Conservation (phyloP, 1,140 invertebrate species). For the Leptinotarsa undecemlineata region DNA sequence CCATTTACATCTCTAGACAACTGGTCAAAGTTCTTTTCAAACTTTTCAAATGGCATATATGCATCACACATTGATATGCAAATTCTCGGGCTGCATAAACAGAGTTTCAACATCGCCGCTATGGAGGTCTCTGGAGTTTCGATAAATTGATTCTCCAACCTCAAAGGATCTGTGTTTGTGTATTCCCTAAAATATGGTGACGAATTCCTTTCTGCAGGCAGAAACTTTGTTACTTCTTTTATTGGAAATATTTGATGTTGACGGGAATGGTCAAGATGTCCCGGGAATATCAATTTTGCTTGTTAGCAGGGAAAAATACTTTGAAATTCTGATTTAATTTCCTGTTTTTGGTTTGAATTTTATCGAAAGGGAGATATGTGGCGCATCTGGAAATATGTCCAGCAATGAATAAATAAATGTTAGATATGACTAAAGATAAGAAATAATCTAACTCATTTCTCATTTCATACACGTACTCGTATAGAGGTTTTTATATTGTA, state of each 20-base stretch:
- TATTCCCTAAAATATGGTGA: conserved; percentile 25
- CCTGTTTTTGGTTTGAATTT: too few relatives aligned
- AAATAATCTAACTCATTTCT: too few relatives aligned
- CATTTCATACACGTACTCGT: too few relatives aligned
- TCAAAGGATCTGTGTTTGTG: conserved; percentile 31
- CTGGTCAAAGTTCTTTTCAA: conserved; percentile 5
- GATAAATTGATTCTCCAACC: conserved; percentile 34
- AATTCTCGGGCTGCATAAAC: conserved; percentile 32
- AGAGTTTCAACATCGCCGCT: conserved; percentile 29
- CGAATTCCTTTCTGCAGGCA: conserved; percentile 12
- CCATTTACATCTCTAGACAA: background rate
- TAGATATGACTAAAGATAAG: too few relatives aligned
- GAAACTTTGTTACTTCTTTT: conserved; percentile 1
- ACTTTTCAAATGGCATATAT: conserved; percentile 22
- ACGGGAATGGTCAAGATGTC: conserved; percentile 1
- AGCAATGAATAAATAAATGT: too few relatives aligned
- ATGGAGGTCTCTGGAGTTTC: conserved; percentile 23
- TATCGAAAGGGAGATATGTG: too few relatives aligned
- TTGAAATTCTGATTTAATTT: too few relatives aligned
- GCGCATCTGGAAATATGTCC: too few relatives aligned
- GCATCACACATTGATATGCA: conserved; percentile 27
- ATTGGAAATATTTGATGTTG: conserved; percentile 6
- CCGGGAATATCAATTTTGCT: background rate
- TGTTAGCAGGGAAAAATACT: background rate
- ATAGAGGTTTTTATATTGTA: too few relatives aligned